These are phyloP conservation scores for Gadus macrocephalus DNA, from an alignment of 2,113 vertebrate species.

Conservation along the genomic window DNA sequence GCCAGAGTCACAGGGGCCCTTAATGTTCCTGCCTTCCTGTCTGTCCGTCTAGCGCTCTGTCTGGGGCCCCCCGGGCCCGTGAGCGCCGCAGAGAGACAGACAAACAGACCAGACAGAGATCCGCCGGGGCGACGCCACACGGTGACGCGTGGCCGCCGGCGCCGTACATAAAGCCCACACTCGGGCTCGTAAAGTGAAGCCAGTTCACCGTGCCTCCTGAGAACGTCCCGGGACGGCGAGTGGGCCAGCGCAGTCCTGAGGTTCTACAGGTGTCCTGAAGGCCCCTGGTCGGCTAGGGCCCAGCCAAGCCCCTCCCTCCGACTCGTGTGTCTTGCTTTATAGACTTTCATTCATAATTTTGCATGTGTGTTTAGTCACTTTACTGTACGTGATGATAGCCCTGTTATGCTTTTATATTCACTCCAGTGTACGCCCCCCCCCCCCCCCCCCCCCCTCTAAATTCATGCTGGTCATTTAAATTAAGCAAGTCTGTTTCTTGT, in stretches of 20 bases:
- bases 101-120: conserved; percentile 36
- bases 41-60: too few species aligned
- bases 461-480: conserved; percentile 65
- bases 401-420: conserved; percentile 56
- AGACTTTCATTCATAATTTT: conserved; percentile 76
- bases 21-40: too few species aligned
- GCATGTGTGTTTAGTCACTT: conserved; percentile 91
- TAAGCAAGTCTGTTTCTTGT: conserved; percentile 61
- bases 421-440: conserved; percentile 76
- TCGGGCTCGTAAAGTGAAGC: conserved; percentile 78
- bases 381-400: conserved; percentile 71
- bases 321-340: conserved; percentile 67
- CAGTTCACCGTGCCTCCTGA: conserved; percentile 70
- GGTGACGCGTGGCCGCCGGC: conserved; percentile 64
- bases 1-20: too few species aligned
- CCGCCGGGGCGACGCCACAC: conserved; percentile 68
- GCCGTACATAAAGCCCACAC: conserved; percentile 67
- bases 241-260: conserved; percentile 67
- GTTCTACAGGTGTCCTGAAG: conserved; percentile 38
- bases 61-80: conserved; percentile 43
- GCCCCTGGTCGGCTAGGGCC: neutral
- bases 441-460: conserved; percentile 77
- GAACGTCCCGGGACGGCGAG: conserved; percentile 70
- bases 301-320: conserved; percentile 62
- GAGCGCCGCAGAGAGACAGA: conserved; percentile 40